Conservation (phyloP, 2,797 vertebrate genomes). For the Enteromius treurensis region DNA sequence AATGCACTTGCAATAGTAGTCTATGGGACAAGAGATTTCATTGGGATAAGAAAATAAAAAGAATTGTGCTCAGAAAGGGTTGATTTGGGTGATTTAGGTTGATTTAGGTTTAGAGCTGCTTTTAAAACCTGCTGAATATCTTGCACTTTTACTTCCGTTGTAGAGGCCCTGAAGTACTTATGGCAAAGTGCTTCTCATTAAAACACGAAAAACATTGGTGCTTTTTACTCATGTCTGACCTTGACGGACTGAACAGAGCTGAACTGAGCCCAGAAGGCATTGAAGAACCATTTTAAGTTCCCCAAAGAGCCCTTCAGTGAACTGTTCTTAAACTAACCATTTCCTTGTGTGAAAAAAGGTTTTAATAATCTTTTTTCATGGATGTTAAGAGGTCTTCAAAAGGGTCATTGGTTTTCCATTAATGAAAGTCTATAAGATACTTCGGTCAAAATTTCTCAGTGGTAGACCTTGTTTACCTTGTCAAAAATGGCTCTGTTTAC, state of each 20-base stretch:
- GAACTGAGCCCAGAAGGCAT: not conserved
- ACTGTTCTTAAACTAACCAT: not conserved
- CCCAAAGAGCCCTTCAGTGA: not conserved
- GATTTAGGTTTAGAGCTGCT: not conserved
- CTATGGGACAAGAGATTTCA: not conserved
- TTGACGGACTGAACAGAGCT: not conserved
- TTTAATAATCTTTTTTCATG: not conserved
- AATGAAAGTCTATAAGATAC: too few species aligned
- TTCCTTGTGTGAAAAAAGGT: too few species aligned
- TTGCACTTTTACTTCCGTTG: not conserved
- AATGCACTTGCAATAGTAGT: not conserved
- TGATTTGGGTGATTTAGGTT: not conserved
- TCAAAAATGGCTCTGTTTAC: not conserved
- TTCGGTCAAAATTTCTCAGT: not conserved
- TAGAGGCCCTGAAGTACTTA: not conserved
- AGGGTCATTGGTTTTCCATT: not conserved
- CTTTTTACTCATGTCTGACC: not conserved
- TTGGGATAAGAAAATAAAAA: not conserved
- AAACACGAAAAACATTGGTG: not conserved
- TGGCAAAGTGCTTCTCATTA: not conserved
- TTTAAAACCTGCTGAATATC: not conserved
- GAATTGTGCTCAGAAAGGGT: not conserved
- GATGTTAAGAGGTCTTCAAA: too few species aligned
- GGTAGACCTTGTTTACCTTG: not conserved
- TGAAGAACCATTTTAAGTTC: not conserved